Base-by-base conservation (phyloP, 2,797 vertebrate species). In the Leptodactylus fallax region DNA sequence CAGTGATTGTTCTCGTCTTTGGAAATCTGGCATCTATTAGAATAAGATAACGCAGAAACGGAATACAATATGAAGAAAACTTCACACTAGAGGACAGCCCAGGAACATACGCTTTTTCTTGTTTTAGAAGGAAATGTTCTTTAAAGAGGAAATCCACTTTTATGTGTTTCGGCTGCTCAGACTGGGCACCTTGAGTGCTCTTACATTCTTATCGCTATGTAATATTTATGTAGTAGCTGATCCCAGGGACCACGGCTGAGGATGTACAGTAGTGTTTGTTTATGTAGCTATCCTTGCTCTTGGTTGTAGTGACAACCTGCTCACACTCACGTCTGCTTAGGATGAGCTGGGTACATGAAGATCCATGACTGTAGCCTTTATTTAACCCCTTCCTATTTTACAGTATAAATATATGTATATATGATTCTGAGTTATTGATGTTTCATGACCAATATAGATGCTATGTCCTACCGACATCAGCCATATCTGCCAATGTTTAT, bases 1-100 rank as follows among this genome's bases (percentile, higher is more conserved):
- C 21, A 53, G 74, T 53, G 74, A 77, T 77, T 77, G 74, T 76
- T 76, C 72, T 72, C 36, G 47, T 49, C 71, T 74, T 49, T 49
- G 21, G 71, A n/a, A 74, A 49, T 74, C 45, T 12, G n/a, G 21
- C 47, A 77, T 53, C 74, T 77, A 53, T 77, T 77, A 77, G 19
- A 77, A 51, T 23, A 23, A 23, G 74, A 77, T 76, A 76, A 47
- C 19, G 36, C 36, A 19, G 36, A 74, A 74, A 12, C 5, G 13
- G 74, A 77, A 53, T 23, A 53, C 47, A 77, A 53, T 23, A 77
- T 77, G 7, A 53, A 53, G 47, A 14, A 77, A 51, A 77, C 72
- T 6, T n/a, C 21, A 77, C 19, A 77, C 19, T 13, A 7, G 21
- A 77, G 74, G 74, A 77, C 21, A 23, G 23, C 21, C 23, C 49